Percentiles rank a stretch among this genome's conserved stretches.
Conservation (phyloP, 2,113 vertebrate genomes). For the Rhynchopsitta pachyrhyncha region DNA sequence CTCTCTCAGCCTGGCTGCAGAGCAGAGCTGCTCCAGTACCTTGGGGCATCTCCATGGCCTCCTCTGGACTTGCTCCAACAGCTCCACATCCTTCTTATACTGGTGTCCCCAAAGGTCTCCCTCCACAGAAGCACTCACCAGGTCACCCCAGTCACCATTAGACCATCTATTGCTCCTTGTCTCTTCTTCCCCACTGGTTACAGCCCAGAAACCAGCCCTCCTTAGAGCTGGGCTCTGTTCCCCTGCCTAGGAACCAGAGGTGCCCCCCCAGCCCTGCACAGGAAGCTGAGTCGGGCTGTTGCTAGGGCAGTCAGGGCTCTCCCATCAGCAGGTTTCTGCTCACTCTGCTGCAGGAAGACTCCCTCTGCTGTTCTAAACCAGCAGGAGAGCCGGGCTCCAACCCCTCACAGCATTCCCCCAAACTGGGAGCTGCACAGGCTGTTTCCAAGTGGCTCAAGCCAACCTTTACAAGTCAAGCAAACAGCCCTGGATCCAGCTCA, state of each 20-base stretch:
- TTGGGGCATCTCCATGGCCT: background rate
- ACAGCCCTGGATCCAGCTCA: background rate
- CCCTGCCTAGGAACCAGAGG: rapidly evolving
- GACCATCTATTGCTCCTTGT: background rate
- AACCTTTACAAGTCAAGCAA: rapidly evolving
- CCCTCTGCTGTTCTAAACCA: slow-evolving; percentile 19
- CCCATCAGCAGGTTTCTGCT: background rate
- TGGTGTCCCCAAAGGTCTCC: background rate
- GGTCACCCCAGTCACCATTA: background rate
- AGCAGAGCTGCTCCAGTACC: background rate
- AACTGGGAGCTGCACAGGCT: background rate
- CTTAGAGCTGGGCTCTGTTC: background rate
- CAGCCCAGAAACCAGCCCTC: background rate
- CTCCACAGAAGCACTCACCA: rapidly evolving
- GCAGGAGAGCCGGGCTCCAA: background rate
- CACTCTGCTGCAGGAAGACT: background rate
- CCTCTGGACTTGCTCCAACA: background rate
- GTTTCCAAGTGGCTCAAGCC: background rate
- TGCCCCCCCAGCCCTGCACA: rapidly evolving
- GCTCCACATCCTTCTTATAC: background rate
- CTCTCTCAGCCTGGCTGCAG: background rate
- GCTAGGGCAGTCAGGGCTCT: background rate
- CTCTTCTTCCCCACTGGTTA: background rate
- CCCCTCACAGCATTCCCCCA: background rate
- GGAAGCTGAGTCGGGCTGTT: background rate